Base-by-base conservation (phyloP, 2,113 vertebrate species). In the Bostrychus sinensis region DNA sequence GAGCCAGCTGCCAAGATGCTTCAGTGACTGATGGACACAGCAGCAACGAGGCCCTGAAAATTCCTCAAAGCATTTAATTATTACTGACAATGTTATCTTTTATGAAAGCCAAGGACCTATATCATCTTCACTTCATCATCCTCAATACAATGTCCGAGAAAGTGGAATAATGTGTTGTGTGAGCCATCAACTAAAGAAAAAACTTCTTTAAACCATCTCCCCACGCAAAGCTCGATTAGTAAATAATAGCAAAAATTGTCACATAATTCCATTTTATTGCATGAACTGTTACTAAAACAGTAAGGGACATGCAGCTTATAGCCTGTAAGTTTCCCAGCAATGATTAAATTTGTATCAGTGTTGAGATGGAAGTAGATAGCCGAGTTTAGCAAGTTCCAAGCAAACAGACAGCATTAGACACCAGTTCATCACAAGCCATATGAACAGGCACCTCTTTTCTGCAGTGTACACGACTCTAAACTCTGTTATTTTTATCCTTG, bases 41-140 rank as follows among this genome's bases (percentile, higher is more conserved):
- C 50, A 56, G 41, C 41, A 19, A 30, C 34, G 59, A 32, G 42
- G 51, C 68, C 62, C 61, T 72, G 32, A 70, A n/a, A 46, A 61
- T 61, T 67, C 62, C 63, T 46, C 51, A 34, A 3, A 59, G 50
- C 46, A 39, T 81, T 63, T 68, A 56, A 74, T 39, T 62, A 77
- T 77, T 43, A 68, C 62, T 69, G 69, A 77, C 38, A 69, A 32
- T 64, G 56, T 73, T 50, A 59, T 56, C 42, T 65, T 84, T 77
- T 77, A 75, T 62, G 58, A 66, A 66, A 56, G 36, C 53, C 51
- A 43, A 56, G 25, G 25, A 23, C 25, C 25, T 51, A n/a, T n/a
- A 23, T 30, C 48, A 28, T 28, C 48, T 51, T 51, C 48, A 51
- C 25, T 28, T 51, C 14, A 48, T 48, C 45, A 48, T 22, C 32